phyloP scores from a whole-genome alignment of 1,140 invertebrate species.

The Bombus haemorrhoidalis region DNA sequence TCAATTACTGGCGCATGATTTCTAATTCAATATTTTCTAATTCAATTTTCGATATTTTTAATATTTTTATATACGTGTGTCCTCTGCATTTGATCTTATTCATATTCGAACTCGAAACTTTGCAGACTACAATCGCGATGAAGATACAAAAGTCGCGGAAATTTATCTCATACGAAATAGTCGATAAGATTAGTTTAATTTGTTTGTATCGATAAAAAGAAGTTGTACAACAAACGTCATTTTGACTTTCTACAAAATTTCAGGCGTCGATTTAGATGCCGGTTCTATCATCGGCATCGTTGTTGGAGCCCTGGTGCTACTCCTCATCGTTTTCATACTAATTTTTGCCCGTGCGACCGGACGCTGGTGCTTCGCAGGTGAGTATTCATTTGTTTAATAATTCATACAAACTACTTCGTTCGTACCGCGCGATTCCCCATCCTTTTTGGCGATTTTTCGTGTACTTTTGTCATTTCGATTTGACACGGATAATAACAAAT shows the following conservation, averaged over 20 bases:
- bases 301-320: slow-evolving; percentile 86
- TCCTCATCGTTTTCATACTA: slow-evolving; percentile 86
- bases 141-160: background rate
- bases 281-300: slow-evolving; percentile 90
- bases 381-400: slow-evolving; percentile 77
- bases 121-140: background rate
- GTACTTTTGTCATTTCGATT: slow-evolving; percentile 10
- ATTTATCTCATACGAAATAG: background rate
- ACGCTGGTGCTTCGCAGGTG: slow-evolving; percentile 92
- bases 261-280: slow-evolving; percentile 87
- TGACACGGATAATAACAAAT: background rate
- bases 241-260: slow-evolving; percentile 57
- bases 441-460: slow-evolving; percentile 39
- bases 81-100: too few relatives aligned
- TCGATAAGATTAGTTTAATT: background rate
- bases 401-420: slow-evolving; percentile 14
- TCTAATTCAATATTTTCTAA: slow-evolving; percentile 10
- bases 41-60: background rate
- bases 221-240: background rate
- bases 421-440: slow-evolving; percentile 1
- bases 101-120: background rate
- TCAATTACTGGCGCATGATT: slow-evolving; percentile 14
- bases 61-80: background rate
- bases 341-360: slow-evolving; percentile 90
- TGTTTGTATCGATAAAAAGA: background rate